Conservation (phyloP, 2,113 vertebrate genomes). For the Pelobates fuscus region DNA sequence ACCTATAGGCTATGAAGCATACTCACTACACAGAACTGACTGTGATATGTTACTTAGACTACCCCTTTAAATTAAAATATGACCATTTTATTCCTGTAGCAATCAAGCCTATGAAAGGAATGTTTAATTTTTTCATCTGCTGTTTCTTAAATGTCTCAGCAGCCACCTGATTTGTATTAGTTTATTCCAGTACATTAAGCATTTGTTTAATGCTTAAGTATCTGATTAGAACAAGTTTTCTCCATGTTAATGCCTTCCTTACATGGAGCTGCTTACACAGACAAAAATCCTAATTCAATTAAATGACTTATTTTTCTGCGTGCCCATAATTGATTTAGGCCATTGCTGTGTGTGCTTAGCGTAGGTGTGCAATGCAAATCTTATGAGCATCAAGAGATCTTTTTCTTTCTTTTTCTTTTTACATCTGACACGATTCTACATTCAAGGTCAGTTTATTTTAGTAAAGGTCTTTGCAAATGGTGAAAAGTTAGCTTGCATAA, state of each 20-base stretch:
- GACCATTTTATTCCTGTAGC: too few relatives aligned
- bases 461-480: constrained; percentile 13
- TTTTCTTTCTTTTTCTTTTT: neutral
- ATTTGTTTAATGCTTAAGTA: neutral
- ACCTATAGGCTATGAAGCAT: too few relatives aligned
- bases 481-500: constrained; percentile 19
- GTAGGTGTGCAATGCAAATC: neutral
- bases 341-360: constrained; percentile 15
- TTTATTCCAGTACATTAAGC: neutral
- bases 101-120: too few relatives aligned
- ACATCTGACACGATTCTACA: constrained; percentile 12
- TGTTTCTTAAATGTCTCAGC: neutral
- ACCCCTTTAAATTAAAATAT: too few relatives aligned
- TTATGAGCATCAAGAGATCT: neutral
- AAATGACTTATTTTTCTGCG: neutral
- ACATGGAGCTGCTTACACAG: neutral
- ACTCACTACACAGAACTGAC: too few relatives aligned
- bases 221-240: neutral
- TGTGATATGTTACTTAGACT: too few relatives aligned
- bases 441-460: constrained; percentile 46
- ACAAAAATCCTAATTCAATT: constrained; percentile 7
- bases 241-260: neutral
- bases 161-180: neutral
- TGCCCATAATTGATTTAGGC: constrained; percentile 22
- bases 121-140: neutral